Percentiles rank a stretch among this genome's conserved stretches.
Conservation (phyloP, 2,888 invertebrate species). For the Drosophila tanythrix region DNA sequence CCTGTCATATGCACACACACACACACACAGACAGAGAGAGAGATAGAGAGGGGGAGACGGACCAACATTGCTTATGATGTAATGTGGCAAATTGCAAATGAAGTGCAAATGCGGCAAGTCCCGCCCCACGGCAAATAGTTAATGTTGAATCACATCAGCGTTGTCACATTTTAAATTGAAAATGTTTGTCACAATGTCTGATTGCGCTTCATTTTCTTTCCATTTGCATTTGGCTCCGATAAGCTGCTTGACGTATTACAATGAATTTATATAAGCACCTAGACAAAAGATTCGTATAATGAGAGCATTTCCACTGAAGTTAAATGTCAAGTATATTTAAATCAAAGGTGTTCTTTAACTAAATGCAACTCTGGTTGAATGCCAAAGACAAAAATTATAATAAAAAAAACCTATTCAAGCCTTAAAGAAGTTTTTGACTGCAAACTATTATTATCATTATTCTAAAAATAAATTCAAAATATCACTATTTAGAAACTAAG, state of each 20-base stretch:
- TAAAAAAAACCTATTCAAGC: neutral
- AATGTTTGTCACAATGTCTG: constrained; percentile 62
- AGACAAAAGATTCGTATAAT: neutral
- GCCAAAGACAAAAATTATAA: neutral
- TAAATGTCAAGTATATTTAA: neutral
- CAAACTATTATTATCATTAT: neutral
- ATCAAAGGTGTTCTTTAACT: neutral
- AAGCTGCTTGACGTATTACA: constrained; percentile 49
- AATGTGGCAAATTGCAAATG: constrained; percentile 48
- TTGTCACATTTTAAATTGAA: constrained; percentile 76
- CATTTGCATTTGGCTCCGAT: constrained; percentile 47
- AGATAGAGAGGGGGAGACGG: neutral
- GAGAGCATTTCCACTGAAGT: neutral
- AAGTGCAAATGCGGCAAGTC: constrained; percentile 47
- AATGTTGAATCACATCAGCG: constrained; percentile 33
- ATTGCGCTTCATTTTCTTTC: constrained; percentile 20
- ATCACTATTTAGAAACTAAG: neutral
- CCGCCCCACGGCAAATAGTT: constrained; percentile 22
- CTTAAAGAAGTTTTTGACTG: fast-evolving
- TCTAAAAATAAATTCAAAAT: neutral
- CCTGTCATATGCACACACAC: constrained; percentile 51
- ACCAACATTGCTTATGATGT: neutral
- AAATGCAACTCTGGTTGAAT: neutral
- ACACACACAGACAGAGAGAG: neutral
- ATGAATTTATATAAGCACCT: constrained; percentile 8